Evolutionary conservation across 2,888 invertebrate genomes (phyloP).

Genomic region (Trypoxylon attenuatum): DNA sequence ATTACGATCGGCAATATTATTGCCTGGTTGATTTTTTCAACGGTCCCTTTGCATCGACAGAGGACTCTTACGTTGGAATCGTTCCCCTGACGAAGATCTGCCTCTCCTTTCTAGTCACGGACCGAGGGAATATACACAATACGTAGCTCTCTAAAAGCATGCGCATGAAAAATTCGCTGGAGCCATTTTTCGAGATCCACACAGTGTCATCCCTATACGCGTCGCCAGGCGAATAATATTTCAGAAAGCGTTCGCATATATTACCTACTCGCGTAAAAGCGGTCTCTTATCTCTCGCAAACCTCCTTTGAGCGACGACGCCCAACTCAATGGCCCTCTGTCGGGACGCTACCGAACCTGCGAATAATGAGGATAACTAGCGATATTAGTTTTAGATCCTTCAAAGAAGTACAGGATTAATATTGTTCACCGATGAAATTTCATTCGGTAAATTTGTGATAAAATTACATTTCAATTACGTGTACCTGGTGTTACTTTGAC

Average conservation of each 20-base stretch:
- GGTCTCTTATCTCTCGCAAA: slow-evolving; percentile 54
- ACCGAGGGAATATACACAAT: background rate
- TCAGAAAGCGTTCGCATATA: slow-evolving; percentile 50
- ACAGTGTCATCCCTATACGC: too few species aligned
- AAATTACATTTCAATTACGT: slow-evolving; percentile 15
- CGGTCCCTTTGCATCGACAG: slow-evolving; percentile 16
- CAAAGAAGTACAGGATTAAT: slow-evolving; percentile 38
- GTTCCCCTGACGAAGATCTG: slow-evolving; percentile 7
- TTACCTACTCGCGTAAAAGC: slow-evolving; percentile 57
- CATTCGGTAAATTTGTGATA: too few species aligned
- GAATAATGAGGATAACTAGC: slow-evolving; percentile 26
- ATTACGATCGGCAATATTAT: slow-evolving; percentile 13
- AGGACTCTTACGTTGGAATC: slow-evolving; percentile 20
- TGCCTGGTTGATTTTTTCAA: slow-evolving; percentile 40
- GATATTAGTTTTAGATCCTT: slow-evolving; percentile 35
- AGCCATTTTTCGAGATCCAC: slow-evolving; percentile 31
- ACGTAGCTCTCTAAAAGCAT: slow-evolving; percentile 35
- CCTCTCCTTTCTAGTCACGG: background rate
- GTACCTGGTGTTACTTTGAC: too few species aligned
- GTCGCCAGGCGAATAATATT: slow-evolving; percentile 15
- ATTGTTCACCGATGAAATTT: too few species aligned
- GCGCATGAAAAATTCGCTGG: slow-evolving; percentile 39
- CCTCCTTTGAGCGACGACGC: slow-evolving; percentile 13
- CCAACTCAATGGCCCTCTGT: slow-evolving; percentile 13
- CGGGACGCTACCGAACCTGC: slow-evolving; percentile 5